Base-by-base conservation (phyloP, 2,797 vertebrate genomes). In the Acanthurus lineatus region DNA sequence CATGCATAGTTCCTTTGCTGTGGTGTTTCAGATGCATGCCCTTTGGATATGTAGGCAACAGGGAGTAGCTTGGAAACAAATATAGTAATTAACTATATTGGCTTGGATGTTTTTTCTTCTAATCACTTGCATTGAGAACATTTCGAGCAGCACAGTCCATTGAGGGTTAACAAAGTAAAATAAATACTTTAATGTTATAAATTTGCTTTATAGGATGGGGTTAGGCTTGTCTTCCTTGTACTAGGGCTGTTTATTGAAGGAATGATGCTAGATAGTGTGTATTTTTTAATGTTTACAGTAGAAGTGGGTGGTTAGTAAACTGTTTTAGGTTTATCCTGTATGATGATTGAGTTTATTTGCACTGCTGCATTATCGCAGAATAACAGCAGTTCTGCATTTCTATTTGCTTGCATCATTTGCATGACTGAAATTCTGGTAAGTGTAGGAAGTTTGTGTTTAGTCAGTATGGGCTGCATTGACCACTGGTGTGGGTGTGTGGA, bases 31-130 rank as follows among this genome's bases (percentile, higher is more conserved):
- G 87, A 83, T 83, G 76, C 52, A 71, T 22, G 69, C 17, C 76
- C 69, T 72, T 57, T 75, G 57, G 77, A 85, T 67, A 51, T 64
- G 75, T 28, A 74, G 70, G 56, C 75, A 77, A 28, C 71, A 81
- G 81, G 69, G 80, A 80, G 60, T 88, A 84, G 85, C 88, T 89
- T 69, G 59, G 73, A 63, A 87, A 83, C 85, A 88, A 84, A 88
- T 86, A 76, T 90, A 88, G 88, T 57, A 38, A 28, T 73, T 57
- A 60, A 69, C 56, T 22, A 38, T 79, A 25, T 62, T 48, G 53
- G 40, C 57, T 32, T 75, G 61, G 76, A 3, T 67, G 61, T n/a
- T 19, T 73, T 59, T 73, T 53, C 20, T 20, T 77, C 53, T 73
- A 15, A 74, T 83, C 53, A 64, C 53, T 67, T 51, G 15, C 57